These are phyloP conservation scores for Ciconia nigra DNA, from an alignment of 2,797 vertebrate genomes.

Conservation along the genomic window DNA sequence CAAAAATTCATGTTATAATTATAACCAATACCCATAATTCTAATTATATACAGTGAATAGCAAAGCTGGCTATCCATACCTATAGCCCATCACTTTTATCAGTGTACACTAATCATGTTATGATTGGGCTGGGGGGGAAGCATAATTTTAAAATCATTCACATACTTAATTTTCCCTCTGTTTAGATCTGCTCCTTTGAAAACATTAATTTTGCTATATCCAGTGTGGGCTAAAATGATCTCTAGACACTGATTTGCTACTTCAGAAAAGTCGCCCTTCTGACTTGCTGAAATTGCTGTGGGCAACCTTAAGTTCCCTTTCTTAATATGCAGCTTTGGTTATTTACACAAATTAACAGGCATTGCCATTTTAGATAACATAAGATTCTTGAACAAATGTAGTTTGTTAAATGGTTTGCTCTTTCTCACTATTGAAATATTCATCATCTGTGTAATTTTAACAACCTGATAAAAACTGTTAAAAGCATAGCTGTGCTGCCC, in stretches of 20 bases:
- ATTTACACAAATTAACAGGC: constrained; percentile 55
- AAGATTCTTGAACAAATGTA: constrained; percentile 28
- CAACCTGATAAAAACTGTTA: constrained; percentile 77
- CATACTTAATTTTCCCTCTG: background rate
- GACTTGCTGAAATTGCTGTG: background rate
- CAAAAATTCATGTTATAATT: background rate
- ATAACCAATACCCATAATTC: background rate
- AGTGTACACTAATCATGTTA: background rate
- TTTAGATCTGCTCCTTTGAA: background rate
- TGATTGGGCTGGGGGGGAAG: background rate
- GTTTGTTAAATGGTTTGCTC: constrained; percentile 67
- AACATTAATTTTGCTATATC: background rate
- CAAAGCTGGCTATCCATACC: background rate
- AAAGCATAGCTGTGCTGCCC: constrained; percentile 77
- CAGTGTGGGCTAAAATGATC: background rate
- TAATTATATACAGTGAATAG: background rate
- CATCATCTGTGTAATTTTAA: constrained; percentile 73
- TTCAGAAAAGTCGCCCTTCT: background rate
- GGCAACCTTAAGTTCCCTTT: constrained; percentile 17
- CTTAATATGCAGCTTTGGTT: constrained; percentile 9
- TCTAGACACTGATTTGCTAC: background rate
- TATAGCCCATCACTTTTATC: background rate
- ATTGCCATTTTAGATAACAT: constrained; percentile 2
- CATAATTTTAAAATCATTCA: background rate
- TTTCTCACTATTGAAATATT: constrained; percentile 78